Evolutionary conservation across 1,140 invertebrate species (phyloP).

Genomic region (Lordiphosa stackelbergi): DNA sequence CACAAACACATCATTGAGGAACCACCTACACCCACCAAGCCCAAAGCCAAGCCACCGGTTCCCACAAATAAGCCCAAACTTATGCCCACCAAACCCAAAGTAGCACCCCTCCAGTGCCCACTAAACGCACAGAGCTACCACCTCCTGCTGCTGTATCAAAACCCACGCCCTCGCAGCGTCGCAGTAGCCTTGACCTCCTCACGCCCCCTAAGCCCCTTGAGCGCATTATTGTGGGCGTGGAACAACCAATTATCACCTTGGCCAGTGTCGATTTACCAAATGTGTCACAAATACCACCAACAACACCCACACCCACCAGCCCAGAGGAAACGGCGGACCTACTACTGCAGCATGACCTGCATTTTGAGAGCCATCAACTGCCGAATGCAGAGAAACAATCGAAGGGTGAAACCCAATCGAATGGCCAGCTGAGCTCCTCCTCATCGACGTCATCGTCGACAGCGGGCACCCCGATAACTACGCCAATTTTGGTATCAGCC

Average conservation of each 20-base stretch:
- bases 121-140: slow-evolving; percentile 44
- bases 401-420: slow-evolving; percentile 14
- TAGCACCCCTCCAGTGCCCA: slow-evolving; percentile 64
- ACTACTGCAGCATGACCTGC: slow-evolving; percentile 44
- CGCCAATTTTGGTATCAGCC: slow-evolving; percentile 66
- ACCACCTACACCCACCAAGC: background rate
- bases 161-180: slow-evolving; percentile 52
- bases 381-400: slow-evolving; percentile 41
- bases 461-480: slow-evolving; percentile 50
- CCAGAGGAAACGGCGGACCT: slow-evolving; percentile 34
- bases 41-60: slow-evolving; percentile 44
- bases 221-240: slow-evolving; percentile 67
- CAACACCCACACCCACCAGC: background rate
- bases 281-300: slow-evolving; percentile 19
- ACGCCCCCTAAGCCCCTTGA: slow-evolving; percentile 51
- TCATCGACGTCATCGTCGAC: slow-evolving; percentile 50
- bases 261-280: slow-evolving; percentile 68
- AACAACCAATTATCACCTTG: slow-evolving; percentile 60
- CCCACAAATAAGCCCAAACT: slow-evolving; percentile 57
- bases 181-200: slow-evolving; percentile 48
- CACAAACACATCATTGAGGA: slow-evolving; percentile 66
- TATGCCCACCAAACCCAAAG: slow-evolving; percentile 43
- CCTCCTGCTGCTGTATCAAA: slow-evolving; percentile 14
- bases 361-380: slow-evolving; percentile 70
- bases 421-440: slow-evolving; percentile 38